Evolutionary conservation across 2,888 invertebrate genomes (phyloP).

Genomic region (Drosophila prolongata): DNA sequence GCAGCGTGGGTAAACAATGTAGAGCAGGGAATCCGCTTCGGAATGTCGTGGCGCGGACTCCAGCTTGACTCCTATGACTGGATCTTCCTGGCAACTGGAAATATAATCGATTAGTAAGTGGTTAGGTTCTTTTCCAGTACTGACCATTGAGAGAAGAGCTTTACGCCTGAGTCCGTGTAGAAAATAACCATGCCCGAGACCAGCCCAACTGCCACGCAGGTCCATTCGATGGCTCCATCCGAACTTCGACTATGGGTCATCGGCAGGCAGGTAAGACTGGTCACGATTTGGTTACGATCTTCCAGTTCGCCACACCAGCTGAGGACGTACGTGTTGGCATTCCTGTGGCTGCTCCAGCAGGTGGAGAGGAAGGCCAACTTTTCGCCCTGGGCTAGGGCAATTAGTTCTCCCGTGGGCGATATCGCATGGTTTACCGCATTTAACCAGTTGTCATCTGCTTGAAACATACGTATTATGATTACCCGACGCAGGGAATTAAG

Average conservation of each 20-base stretch:
- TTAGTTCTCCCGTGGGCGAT: constrained; percentile 90
- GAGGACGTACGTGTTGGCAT: constrained; percentile 85
- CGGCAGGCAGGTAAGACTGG: constrained; percentile 85
- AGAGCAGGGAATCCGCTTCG: constrained; percentile 76
- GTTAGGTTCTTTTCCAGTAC: not conserved
- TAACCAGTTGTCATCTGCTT: constrained; percentile 87
- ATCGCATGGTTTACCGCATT: constrained; percentile 88
- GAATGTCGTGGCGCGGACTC: constrained; percentile 85
- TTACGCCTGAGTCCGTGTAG: constrained; percentile 94
- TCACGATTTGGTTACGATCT: constrained; percentile 85
- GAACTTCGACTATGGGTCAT: constrained; percentile 85
- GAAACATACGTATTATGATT: not conserved
- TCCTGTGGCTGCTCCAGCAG: constrained; percentile 85
- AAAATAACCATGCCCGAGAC: constrained; percentile 93
- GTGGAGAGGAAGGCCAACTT: constrained; percentile 88
- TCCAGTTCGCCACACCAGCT: constrained; percentile 86
- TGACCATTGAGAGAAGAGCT: constrained; percentile 91
- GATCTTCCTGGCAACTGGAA: constrained; percentile 89
- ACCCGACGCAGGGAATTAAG: not conserved
- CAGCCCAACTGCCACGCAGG: constrained; percentile 94
- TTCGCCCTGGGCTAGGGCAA: constrained; percentile 88
- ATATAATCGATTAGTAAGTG: not conserved
- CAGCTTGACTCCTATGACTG: constrained; percentile 92
- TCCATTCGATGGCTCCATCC: constrained; percentile 91
- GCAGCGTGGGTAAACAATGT: constrained; percentile 87